Conservation (phyloP, 2,113 vertebrate species). For the Furnarius figulus region DNA sequence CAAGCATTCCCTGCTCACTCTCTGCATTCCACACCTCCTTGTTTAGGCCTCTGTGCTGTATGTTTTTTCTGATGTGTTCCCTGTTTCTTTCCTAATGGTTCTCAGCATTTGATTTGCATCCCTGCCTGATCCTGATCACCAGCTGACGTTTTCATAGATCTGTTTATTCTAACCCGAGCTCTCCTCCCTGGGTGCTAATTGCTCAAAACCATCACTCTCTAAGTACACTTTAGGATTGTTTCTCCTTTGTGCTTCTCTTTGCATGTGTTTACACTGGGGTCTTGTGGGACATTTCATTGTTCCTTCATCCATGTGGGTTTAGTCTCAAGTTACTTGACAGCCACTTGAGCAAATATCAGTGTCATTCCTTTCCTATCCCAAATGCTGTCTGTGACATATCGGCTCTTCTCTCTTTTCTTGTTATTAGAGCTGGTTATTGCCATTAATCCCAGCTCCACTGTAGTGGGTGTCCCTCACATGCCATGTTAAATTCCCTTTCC, state of each 20-base stretch:
- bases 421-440: background rate
- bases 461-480: background rate
- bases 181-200: background rate
- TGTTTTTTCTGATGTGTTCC: background rate
- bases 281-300: fast-evolving
- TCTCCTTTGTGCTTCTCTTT: background rate
- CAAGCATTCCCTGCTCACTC: background rate
- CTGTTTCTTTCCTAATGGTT: background rate
- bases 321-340: background rate
- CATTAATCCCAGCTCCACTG: background rate
- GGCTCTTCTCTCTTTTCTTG: background rate
- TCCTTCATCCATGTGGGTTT: background rate
- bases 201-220: background rate
- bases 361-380: background rate
- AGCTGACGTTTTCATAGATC: background rate
- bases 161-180: background rate
- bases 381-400: background rate
- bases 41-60: background rate
- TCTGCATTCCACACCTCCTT: background rate
- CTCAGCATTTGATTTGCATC: background rate
- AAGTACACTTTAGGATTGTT: background rate
- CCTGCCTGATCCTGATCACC: background rate
- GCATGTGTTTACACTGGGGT: background rate
- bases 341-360: background rate
- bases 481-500: background rate